Evolutionary conservation across 2,888 invertebrate genomes (phyloP), one percentile per base, ranked within the genome.

Genomic region (Magallana nippona): DNA sequence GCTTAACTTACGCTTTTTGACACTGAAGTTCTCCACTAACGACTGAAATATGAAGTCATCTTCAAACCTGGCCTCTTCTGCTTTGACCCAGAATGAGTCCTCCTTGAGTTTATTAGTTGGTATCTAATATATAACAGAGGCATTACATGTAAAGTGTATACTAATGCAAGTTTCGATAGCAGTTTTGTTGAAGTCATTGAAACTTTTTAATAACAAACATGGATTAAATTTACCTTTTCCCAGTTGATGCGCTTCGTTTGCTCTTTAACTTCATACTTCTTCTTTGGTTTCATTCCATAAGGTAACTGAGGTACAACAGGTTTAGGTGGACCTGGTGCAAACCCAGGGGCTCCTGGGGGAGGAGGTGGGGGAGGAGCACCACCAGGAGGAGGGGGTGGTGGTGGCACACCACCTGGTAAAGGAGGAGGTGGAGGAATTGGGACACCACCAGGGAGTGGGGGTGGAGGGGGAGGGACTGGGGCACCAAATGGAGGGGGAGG

Each of bases 61-160:
- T 56, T 79, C 79, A 57, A 79, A 79, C 57, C 57, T 79, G 79
- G 27, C 55, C 22, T 79, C 79, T 22, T 79, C 57, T 55, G 79
- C 79, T 56, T 79, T 79, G 13, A 79, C 79, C 79, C 79, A 79
- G 57, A 79, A 79, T 22, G 79, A 79, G 79, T 79, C 79, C 27
- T 79, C 79, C 57, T 79, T 79, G n/a, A 79, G 56, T 10, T 57
- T 56, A 56, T 79, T 55, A 57, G 79, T 56, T 22, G 79, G 79
- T 79, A 79, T 57, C 79, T 79, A 15, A 15, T 13, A 27, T 11
- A 27, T 15, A 13, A 71, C 11, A 19, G 19, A 19, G 2, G 32
- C 13, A 15, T 15, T 44, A 0, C 8, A 44, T 44, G 44, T 44
- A 44, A 44, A 44, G 44, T 0, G 44, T 5, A 44, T 44, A 8